Evolutionary conservation across 2,113 vertebrate genomes (phyloP).

Genomic region (Gnathonemus echidnorhynchus): DNA sequence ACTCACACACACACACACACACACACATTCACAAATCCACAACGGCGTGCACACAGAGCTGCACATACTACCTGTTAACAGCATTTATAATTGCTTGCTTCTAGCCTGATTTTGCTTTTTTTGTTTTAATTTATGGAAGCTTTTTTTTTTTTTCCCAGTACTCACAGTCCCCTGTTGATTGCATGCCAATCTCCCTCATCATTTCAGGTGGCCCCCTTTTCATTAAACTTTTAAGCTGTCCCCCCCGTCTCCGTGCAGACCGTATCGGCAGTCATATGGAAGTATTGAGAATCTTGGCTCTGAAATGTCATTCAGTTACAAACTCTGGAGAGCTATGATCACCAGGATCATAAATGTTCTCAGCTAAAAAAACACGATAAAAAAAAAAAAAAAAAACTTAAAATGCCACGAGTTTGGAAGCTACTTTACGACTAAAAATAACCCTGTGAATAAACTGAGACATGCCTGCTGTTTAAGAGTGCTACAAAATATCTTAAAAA

Average conservation of each 20-base stretch:
- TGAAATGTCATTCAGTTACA: neutral
- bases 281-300: neutral
- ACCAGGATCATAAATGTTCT: neutral
- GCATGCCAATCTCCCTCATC: neutral
- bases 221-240: neutral
- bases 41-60: neutral
- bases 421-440: neutral
- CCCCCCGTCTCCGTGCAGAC: neutral
- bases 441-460: neutral
- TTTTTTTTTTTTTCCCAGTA: too few species aligned
- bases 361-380: neutral
- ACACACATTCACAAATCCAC: neutral
- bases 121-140: neutral
- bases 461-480: neutral
- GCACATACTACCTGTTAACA: neutral
- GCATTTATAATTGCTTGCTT: conserved; percentile 1
- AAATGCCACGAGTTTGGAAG: neutral
- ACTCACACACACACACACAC: neutral
- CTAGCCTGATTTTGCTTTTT: neutral
- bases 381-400: neutral
- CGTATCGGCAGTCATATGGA: neutral
- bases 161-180: neutral
- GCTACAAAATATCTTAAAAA: neutral
- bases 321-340: neutral
- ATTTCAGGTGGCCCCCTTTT: neutral